phyloP scores from a whole-genome alignment of 2,113 vertebrate species.

The Vicugna pacos region DNA sequence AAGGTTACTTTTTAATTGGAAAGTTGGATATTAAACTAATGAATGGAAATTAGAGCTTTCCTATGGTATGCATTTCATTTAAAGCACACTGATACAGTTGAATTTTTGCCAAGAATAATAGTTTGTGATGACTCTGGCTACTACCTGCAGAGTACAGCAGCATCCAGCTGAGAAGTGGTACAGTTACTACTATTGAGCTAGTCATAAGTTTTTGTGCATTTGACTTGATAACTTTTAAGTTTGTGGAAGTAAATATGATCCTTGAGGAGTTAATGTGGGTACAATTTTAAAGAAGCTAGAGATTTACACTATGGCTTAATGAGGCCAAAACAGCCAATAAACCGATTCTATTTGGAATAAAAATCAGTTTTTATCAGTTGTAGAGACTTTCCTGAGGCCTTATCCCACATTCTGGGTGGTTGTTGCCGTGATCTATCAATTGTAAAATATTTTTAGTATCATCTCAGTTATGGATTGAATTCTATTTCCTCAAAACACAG shows the following conservation, averaged over 20 bases:
- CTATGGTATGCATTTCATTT: background rate
- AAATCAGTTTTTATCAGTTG: background rate
- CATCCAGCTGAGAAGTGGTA: background rate
- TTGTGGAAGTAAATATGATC: conserved; percentile 64
- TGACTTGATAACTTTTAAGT: conserved; percentile 25
- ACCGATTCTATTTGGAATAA: conserved; percentile 8
- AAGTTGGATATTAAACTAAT: conserved; percentile 56
- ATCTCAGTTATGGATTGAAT: background rate
- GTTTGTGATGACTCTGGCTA: background rate
- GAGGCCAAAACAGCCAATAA: background rate
- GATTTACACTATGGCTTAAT: background rate
- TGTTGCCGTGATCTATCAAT: background rate
- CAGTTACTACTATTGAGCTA: background rate
- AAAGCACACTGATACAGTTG: background rate
- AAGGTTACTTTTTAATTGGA: conserved; percentile 56
- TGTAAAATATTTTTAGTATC: background rate
- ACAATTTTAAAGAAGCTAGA: background rate
- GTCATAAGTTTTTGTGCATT: background rate
- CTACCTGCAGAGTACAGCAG: background rate
- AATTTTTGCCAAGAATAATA: conserved; percentile 7
- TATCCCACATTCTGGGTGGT: background rate
- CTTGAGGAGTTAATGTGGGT: background rate
- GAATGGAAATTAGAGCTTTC: conserved; percentile 58
- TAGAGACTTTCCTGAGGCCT: background rate
- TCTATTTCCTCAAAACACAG: background rate